A percentile compares a stretch with the other conserved stretches of the same genome.
These are phyloP conservation scores for Henricia sp. DNA, from an alignment of 53 echinoderm and acorn worm species.

Conservation along the genomic window DNA sequence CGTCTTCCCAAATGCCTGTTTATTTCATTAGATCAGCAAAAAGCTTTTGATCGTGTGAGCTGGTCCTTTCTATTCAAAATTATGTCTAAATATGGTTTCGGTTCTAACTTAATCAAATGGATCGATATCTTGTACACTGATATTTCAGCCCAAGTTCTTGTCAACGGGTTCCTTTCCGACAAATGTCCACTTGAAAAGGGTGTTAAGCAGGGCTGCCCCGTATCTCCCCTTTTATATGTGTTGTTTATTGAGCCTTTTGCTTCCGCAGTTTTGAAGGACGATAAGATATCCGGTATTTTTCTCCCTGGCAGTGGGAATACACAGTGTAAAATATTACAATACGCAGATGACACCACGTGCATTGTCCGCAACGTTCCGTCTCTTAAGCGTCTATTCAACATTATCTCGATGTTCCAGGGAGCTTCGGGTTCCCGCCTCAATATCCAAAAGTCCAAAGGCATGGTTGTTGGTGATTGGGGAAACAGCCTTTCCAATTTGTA, in stretches of 20 bases:
- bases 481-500: neutral
- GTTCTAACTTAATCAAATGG: slow-evolving; percentile 49
- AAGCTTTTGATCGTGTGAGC: slow-evolving; percentile 43
- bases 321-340: slow-evolving; percentile 18
- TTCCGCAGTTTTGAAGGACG: neutral
- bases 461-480: slow-evolving; percentile 11
- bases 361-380: neutral
- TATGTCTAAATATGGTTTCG: slow-evolving; percentile 43
- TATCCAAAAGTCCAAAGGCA: slow-evolving; percentile 21
- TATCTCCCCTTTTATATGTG: slow-evolving; percentile 2
- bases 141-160: slow-evolving; percentile 42
- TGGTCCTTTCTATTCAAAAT: slow-evolving; percentile 43
- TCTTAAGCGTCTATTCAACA: neutral
- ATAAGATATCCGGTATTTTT: neutral
- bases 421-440: slow-evolving; percentile 27
- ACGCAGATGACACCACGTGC: slow-evolving; percentile 44
- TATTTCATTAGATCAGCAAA: slow-evolving; percentile 60
- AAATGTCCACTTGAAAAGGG: slow-evolving; percentile 26
- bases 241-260: slow-evolving; percentile 38
- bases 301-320: neutral
- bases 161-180: slow-evolving; percentile 48
- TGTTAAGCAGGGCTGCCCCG: slow-evolving; percentile 52
- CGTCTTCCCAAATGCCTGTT: neutral
- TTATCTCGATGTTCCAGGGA: neutral
- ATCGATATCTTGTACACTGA: slow-evolving; percentile 56